Evolutionary conservation across 1,140 invertebrate species (phyloP).

Genomic region (Hestina assimilis): DNA sequence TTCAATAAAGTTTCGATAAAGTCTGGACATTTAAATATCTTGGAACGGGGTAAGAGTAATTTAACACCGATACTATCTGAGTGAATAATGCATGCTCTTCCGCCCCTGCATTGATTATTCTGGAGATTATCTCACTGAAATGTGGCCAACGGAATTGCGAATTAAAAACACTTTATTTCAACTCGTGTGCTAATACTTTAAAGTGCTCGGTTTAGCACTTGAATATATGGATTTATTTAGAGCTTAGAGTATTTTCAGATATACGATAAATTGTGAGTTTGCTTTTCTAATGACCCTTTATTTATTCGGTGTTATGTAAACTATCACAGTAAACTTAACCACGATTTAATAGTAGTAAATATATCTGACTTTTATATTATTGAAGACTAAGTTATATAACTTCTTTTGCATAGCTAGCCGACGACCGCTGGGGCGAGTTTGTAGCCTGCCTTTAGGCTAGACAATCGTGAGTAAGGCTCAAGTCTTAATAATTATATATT

Average conservation of each 20-base stretch:
- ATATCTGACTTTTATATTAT: too few species aligned
- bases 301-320: too few species aligned
- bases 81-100: constrained; percentile 40
- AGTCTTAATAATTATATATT: too few species aligned
- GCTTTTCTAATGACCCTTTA: too few species aligned
- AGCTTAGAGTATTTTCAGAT: neutral
- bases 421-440: too few species aligned
- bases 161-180: constrained; percentile 28
- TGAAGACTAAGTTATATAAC: too few species aligned
- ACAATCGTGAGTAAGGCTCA: too few species aligned
- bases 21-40: constrained; percentile 11
- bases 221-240: neutral
- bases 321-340: too few species aligned
- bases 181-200: neutral
- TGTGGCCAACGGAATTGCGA: constrained; percentile 31
- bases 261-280: too few species aligned
- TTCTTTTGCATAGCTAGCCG: too few species aligned
- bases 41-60: constrained; percentile 35
- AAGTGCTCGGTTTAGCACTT: neutral
- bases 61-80: constrained; percentile 46
- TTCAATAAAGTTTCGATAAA: constrained; percentile 7
- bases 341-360: too few species aligned
- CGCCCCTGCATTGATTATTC: constrained; percentile 37
- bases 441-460: too few species aligned
- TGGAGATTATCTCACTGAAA: constrained; percentile 31